Percentiles rank a stretch among this genome's conserved stretches.
Conservation (phyloP, 2,888 invertebrate species). For the Plebejus melissa region DNA sequence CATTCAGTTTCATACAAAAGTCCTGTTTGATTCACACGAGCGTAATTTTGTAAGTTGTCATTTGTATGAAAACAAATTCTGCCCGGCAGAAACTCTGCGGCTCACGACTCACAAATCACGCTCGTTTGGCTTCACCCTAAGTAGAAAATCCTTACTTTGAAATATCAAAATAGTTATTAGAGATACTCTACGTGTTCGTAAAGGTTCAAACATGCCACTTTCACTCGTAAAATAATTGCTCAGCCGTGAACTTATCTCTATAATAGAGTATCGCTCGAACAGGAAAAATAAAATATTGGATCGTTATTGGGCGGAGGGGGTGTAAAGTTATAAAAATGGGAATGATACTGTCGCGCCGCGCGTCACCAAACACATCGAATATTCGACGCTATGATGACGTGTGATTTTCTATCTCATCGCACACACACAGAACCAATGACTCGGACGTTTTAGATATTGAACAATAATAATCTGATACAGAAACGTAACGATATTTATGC, state of each 20-base stretch:
- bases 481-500: not conserved
- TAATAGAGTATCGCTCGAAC: not conserved
- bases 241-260: not conserved
- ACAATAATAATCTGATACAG: not conserved
- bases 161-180: too few species aligned
- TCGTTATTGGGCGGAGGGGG: not conserved
- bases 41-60: too few species aligned
- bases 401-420: slow-evolving; percentile 24
- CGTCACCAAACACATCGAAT: slow-evolving; percentile 17
- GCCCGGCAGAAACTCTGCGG: too few species aligned
- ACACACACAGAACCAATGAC: slow-evolving; percentile 19
- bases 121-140: too few species aligned
- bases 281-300: slow-evolving; percentile 10
- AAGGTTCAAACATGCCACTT: not conserved
- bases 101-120: too few species aligned
- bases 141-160: too few species aligned
- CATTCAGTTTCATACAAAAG: too few species aligned
- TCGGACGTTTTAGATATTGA: slow-evolving; percentile 7
- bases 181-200: too few species aligned
- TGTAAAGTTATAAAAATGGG: slow-evolving; percentile 3
- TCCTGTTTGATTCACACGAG: too few species aligned
- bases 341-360: slow-evolving; percentile 17
- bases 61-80: too few species aligned
- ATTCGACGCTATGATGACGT: slow-evolving; percentile 22
- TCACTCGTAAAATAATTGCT: not conserved